Base-by-base conservation (phyloP, 2,113 vertebrate genomes). In the Ceuthmochares aereus region DNA sequence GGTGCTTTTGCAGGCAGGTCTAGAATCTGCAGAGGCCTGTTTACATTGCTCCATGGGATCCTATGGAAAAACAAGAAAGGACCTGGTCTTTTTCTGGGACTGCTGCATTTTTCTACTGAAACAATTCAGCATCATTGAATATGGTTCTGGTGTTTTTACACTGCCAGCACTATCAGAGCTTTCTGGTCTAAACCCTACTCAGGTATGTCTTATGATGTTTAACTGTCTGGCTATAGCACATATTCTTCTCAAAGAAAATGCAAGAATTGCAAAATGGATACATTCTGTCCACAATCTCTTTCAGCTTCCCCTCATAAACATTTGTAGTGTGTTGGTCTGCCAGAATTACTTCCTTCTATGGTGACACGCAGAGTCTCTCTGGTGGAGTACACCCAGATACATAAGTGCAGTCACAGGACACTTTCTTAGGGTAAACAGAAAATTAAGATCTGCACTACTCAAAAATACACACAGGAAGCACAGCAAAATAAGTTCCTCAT, bases 291-390 rank as follows among this genome's bases (percentile, higher is more conserved):
- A 30, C 14, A 34, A 3, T 26, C 9, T 4, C 3, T 64, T 12
- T 47, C 10, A 54, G 5, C 2, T 5, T 58, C 4, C 2, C 4
- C 1, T 56, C 16, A 8, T 22, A 63, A 36, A 22, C 7, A 20
- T n/a, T 69, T 59, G 20, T 84, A 18, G 17, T 47, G 34, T 64
- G 19, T 37, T 36, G 14, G 10, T 47, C 17, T 84, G 58, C 34
- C 49, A 59, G 62, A 64, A 75, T 29, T 21, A 32, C 16, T 14
- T 54, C 27, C 32, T 74, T 63, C 23, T 37, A 36, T 49, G 14
- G 20, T 14, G 30, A 30, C 30, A 45, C 25, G 36, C 7, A 34
- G 18, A 34, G 18, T 23, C 5, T 49, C 7, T 58, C 27, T 64
- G 45, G n/a, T 59, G 34, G 5, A 11, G 25, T 23, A 49, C 17